A percentile compares a stretch with the other conserved stretches of the same genome.
phyloP scores from a whole-genome alignment of 2,113 vertebrate genomes.

The Vanacampus margaritifer region DNA sequence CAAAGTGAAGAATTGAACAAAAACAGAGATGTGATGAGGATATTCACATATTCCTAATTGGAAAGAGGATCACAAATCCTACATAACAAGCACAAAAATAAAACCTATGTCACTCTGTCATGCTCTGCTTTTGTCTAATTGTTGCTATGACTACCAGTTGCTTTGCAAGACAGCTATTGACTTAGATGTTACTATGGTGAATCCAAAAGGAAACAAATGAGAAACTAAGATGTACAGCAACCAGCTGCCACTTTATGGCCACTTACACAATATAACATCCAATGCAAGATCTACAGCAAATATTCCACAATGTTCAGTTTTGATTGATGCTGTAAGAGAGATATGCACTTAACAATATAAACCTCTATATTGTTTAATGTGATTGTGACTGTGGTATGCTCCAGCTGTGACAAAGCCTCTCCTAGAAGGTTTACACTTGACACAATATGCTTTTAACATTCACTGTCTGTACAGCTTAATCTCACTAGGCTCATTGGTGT shows the following conservation, averaged over 20 bases:
- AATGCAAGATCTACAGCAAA: background rate
- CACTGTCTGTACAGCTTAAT: too few relatives aligned
- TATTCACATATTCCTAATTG: background rate
- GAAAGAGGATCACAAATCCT: slow-evolving; percentile 25
- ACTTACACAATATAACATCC: background rate
- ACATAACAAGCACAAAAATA: slow-evolving; percentile 36
- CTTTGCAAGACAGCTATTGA: slow-evolving; percentile 35
- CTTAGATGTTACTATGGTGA: slow-evolving; percentile 24
- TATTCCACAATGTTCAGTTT: background rate
- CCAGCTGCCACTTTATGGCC: background rate
- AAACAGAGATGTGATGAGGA: background rate
- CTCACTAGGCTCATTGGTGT: too few relatives aligned
- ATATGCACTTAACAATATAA: background rate
- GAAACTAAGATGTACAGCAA: background rate
- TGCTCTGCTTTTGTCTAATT: slow-evolving; percentile 29
- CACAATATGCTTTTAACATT: slow-evolving; percentile 28
- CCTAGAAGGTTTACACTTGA: slow-evolving; percentile 17
- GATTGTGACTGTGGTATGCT: background rate
- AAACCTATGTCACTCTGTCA: slow-evolving; percentile 26
- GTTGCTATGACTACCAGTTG: slow-evolving; percentile 56
- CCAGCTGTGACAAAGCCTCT: slow-evolving; percentile 7
- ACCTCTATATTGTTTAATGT: background rate
- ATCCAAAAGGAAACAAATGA: slow-evolving; percentile 17
- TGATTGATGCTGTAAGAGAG: background rate
- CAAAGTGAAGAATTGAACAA: background rate